phyloP scores from a whole-genome alignment of 2,113 vertebrate genomes.

The Elephantulus edwardii region DNA sequence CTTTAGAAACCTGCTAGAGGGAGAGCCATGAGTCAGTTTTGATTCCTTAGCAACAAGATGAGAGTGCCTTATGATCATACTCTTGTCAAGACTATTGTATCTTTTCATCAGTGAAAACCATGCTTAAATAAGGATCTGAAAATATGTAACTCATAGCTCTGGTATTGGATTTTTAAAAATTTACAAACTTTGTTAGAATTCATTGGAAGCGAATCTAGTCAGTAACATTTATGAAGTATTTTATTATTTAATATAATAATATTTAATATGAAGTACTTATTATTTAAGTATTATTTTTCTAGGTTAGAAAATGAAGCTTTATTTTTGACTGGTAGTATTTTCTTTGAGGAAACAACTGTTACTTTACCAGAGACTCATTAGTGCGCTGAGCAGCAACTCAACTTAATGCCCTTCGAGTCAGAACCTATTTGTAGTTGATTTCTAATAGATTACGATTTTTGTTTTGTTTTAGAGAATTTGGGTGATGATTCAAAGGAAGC shows the following conservation, averaged over 20 bases:
- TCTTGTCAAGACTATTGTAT: not conserved
- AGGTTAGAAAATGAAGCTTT: not conserved
- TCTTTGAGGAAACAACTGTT: not conserved
- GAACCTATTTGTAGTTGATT: no score
- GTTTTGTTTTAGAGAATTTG: constrained; percentile 30
- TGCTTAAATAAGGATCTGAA: not conserved
- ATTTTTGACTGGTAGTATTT: not conserved
- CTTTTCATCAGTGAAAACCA: not conserved
- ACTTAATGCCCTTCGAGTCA: no score
- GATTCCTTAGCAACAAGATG: no score
- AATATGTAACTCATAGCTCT: not conserved
- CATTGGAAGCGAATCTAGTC: not conserved
- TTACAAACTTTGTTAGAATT: not conserved
- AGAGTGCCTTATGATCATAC: not conserved
- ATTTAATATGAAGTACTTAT: no score
- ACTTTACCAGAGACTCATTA: not conserved
- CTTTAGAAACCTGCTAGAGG: no score
- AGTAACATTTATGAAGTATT: not conserved
- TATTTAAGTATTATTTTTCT: not conserved
- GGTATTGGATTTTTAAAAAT: not conserved
- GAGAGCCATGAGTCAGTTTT: no score
- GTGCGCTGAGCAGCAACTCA: no score
- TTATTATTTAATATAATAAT: no score
- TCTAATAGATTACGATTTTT: not conserved
- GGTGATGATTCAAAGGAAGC: not conserved